These are phyloP conservation scores for Ethmia dodecea DNA, from an alignment of 2,888 invertebrate genomes.

Conservation along the genomic window DNA sequence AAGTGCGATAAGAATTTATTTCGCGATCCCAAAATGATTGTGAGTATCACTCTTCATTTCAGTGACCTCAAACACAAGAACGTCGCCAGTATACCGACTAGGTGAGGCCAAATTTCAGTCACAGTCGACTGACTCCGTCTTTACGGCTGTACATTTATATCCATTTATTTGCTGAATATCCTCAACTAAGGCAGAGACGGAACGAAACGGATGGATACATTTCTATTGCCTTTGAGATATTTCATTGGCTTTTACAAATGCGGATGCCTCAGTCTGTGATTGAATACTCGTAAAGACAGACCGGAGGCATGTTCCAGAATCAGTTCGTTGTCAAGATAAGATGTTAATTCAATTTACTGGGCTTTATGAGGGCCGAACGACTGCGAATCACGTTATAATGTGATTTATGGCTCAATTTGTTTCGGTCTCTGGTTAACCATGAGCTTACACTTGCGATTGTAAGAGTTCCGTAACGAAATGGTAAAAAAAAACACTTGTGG, in stretches of 20 bases:
- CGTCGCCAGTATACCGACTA: slow-evolving; percentile 2
- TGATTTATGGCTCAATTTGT: no score
- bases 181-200: slow-evolving; percentile 32
- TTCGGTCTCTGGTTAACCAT: no score
- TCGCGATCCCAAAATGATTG: no score
- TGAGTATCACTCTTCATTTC: slow-evolving; percentile 5
- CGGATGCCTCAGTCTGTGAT: slow-evolving; percentile 35
- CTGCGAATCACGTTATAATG: no score
- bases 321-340: slow-evolving; percentile 22
- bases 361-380: no score
- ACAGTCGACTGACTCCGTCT: slow-evolving; percentile 28
- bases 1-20: no score
- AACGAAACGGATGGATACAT: slow-evolving; percentile 40
- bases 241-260: slow-evolving; percentile 50
- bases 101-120: slow-evolving; percentile 24
- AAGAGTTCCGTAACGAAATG: no score
- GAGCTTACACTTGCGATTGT: no score
- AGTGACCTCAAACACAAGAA: slow-evolving; percentile 6
- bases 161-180: slow-evolving; percentile 44
- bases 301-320: slow-evolving; percentile 23
- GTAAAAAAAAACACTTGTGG: no score
- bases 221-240: slow-evolving; percentile 49
- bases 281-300: slow-evolving; percentile 23
- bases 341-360: slow-evolving; percentile 23
- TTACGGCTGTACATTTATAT: slow-evolving; percentile 42